phyloP scores from a whole-genome alignment of 2,113 vertebrate species.

The Microtus montanus region DNA sequence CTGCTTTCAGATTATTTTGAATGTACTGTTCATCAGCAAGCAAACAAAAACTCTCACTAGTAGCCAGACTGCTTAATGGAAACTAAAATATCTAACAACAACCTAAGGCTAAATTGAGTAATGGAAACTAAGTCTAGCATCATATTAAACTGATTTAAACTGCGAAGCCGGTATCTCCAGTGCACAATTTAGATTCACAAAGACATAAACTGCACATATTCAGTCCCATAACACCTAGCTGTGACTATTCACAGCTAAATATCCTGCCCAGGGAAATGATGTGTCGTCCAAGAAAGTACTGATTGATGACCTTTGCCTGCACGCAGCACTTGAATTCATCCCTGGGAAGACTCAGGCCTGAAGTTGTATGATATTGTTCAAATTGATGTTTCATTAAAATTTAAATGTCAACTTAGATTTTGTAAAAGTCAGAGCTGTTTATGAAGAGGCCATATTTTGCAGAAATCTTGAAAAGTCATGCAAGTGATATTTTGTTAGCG shows the following conservation, averaged over 20 bases:
- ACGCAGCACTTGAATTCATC: not conserved
- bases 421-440: conserved; percentile 10
- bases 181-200: not conserved
- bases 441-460: not conserved
- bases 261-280: not conserved
- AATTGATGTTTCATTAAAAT: conserved; percentile 51
- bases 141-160: not conserved
- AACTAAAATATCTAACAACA: not conserved
- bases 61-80: not conserved
- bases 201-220: not conserved
- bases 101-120: not conserved
- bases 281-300: not conserved
- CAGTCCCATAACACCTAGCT: not conserved
- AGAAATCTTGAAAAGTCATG: not conserved
- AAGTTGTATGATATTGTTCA: not conserved
- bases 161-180: not conserved
- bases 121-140: not conserved
- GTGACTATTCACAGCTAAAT: not conserved
- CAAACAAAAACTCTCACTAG: not conserved
- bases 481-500: not conserved
- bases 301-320: not conserved
- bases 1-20: not conserved
- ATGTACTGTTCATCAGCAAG: not conserved
- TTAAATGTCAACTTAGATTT: not conserved
- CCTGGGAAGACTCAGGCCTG: not conserved